Conservation (phyloP, 2,113 vertebrate genomes). For the Miniopterus natalensis region DNA sequence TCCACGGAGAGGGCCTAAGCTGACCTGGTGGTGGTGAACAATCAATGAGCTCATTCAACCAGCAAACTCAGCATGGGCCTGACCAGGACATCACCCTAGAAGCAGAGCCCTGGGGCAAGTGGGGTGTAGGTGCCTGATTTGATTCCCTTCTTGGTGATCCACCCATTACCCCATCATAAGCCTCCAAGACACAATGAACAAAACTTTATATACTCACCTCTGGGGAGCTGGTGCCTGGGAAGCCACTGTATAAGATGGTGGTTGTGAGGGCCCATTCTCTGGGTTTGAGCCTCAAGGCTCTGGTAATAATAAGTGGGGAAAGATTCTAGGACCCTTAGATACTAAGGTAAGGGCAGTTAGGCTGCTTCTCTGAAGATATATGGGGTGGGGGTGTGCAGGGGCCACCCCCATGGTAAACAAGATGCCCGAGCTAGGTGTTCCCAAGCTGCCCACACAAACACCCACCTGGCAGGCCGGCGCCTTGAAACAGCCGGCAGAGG, state of each 20-base stretch:
- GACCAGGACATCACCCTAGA: neutral
- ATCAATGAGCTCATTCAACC: neutral
- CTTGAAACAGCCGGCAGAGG: neutral
- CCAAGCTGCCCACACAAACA: constrained; percentile 53
- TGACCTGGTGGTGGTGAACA: constrained; percentile 15
- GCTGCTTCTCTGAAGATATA: neutral
- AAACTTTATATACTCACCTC: neutral
- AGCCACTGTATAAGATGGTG: neutral
- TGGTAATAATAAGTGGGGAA: neutral
- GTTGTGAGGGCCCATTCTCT: neutral
- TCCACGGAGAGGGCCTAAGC: neutral
- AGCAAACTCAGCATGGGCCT: neutral
- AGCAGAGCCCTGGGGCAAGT: neutral
- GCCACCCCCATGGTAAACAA: constrained; percentile 1
- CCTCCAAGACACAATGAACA: neutral
- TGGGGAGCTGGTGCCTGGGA: neutral
- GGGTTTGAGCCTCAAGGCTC: neutral
- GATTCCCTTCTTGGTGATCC: neutral
- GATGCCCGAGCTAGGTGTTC: constrained; percentile 46
- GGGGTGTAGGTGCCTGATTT: neutral
- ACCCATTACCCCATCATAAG: neutral
- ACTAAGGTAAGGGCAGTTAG: neutral
- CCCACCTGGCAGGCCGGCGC: constrained; percentile 3
- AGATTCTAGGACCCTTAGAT: neutral
- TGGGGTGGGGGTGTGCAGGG: neutral